Evolutionary conservation across 2,888 invertebrate species (phyloP).

Genomic region (Anodontia alba): DNA sequence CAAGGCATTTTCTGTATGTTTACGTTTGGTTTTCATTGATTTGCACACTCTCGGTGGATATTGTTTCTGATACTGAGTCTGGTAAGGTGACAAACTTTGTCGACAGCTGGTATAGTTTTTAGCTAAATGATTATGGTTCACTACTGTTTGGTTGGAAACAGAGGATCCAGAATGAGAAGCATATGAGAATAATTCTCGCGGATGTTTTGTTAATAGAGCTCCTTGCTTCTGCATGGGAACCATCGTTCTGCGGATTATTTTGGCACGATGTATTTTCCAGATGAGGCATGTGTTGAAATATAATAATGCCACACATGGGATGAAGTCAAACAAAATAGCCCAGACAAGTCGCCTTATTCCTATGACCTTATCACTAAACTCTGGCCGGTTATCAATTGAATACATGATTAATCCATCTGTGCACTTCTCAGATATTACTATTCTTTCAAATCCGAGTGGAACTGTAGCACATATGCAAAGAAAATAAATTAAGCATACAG

Average conservation of each 20-base stretch:
- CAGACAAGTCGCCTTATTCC: conserved; percentile 73
- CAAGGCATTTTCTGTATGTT: conserved; percentile 75
- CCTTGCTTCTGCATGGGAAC: conserved; percentile 60
- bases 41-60: neutral
- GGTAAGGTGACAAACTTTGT: neutral
- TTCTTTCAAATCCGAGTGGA: conserved; percentile 76
- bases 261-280: conserved; percentile 71
- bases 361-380: conserved; percentile 61
- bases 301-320: conserved; percentile 79
- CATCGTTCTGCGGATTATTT: conserved; percentile 77
- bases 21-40: conserved; percentile 48
- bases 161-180: conserved; percentile 40
- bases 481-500: conserved; percentile 72
- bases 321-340: conserved; percentile 80
- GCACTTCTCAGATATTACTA: conserved; percentile 58
- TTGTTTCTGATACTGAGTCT: neutral
- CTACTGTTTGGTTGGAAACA: conserved; percentile 22
- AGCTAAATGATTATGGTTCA: neutral
- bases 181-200: conserved; percentile 58
- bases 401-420: conserved; percentile 60
- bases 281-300: conserved; percentile 82
- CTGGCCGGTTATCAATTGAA: conserved; percentile 53
- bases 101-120: neutral
- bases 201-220: conserved; percentile 49
- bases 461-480: conserved; percentile 72